Percentiles rank a stretch among this genome's conserved stretches.
These are phyloP conservation scores for Plodia interpunctella DNA, from an alignment of 1,140 invertebrate genomes.

Conservation along the genomic window DNA sequence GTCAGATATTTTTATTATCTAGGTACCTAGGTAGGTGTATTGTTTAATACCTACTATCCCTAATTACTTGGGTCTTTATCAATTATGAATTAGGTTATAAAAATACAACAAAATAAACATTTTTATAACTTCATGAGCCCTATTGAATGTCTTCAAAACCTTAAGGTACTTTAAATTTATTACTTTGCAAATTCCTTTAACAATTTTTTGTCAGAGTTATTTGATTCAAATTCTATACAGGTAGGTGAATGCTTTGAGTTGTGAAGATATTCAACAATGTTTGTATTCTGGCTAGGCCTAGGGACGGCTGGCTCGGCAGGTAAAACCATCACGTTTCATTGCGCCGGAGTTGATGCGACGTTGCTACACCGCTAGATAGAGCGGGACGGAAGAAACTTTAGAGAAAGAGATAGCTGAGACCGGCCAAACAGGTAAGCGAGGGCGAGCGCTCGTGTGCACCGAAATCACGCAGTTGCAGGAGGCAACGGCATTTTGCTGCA, in stretches of 20 bases:
- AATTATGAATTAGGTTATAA: no score
- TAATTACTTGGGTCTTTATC: no score
- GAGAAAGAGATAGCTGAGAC: conserved; percentile 27
- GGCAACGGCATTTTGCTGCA: conserved; percentile 14
- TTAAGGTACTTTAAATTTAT: no score
- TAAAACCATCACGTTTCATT: conserved; percentile 34
- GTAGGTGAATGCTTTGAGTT: not conserved
- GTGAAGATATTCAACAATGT: conserved; percentile 5
- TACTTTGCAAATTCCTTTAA: not conserved
- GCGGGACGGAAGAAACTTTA: conserved; percentile 15
- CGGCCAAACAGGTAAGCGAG: conserved; percentile 34
- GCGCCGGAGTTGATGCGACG: conserved; percentile 25
- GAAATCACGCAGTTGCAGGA: conserved; percentile 20
- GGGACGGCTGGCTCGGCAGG: conserved; percentile 20
- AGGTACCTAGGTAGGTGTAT: no score
- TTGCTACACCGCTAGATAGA: conserved; percentile 26
- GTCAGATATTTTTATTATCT: no score
- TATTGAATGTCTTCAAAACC: no score
- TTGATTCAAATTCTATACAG: not conserved
- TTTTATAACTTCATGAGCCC: no score
- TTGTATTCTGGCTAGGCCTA: conserved; percentile 10
- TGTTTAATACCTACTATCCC: no score
- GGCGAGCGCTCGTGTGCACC: conserved; percentile 31
- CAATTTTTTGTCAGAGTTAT: not conserved
- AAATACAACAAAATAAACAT: no score